phyloP scores from a whole-genome alignment of 2,797 vertebrate species.

The Karalla daura region DNA sequence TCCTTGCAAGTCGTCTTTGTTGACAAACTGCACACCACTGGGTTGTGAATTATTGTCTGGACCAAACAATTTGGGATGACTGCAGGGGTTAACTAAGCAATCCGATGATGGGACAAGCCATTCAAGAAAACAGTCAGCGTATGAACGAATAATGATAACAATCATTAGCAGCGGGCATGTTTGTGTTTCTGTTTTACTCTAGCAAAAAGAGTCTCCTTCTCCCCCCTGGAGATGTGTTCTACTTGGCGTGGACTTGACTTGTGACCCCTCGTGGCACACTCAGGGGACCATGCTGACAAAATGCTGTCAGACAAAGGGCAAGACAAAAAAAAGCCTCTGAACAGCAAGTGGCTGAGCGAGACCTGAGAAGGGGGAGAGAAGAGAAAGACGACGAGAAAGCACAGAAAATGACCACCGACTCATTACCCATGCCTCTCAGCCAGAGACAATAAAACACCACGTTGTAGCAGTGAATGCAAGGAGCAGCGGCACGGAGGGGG shows the following conservation, averaged over 20 bases:
- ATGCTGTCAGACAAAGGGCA: conserved; percentile 27
- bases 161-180: not conserved
- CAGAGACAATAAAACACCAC: conserved; percentile 28
- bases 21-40: not conserved
- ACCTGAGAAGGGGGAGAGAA: conserved; percentile 10
- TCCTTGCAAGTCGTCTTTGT: not conserved
- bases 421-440: conserved; percentile 5
- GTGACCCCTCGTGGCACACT: conserved; percentile 37
- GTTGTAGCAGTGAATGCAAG: conserved; percentile 25
- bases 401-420: not conserved
- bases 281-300: conserved; percentile 43
- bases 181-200: not conserved
- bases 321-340: not conserved
- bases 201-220: not conserved
- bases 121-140: not conserved
- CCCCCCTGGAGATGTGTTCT: conserved; percentile 7
- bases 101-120: too few species aligned
- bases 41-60: not conserved
- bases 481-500: conserved; percentile 1
- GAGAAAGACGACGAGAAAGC: conserved; percentile 1
- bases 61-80: not conserved
- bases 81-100: too few species aligned
- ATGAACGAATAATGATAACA: not conserved
- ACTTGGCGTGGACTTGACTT: conserved; percentile 19
- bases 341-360: not conserved